Percentiles rank a stretch among this genome's conserved stretches.
Evolutionary conservation across 2,113 vertebrate species (phyloP).

Genomic region (Malaclemys terrapin): DNA sequence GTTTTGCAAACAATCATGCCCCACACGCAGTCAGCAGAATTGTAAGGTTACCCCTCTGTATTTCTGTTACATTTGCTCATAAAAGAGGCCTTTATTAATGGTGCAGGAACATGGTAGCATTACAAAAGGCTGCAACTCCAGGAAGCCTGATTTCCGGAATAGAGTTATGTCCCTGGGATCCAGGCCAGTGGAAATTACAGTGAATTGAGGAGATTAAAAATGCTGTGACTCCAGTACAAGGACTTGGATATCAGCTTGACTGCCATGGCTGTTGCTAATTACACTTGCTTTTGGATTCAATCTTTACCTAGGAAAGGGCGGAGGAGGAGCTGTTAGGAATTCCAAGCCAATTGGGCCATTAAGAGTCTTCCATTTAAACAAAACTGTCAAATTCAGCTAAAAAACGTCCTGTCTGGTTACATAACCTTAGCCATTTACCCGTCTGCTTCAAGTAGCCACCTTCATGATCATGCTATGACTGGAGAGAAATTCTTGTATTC

Average conservation of each 20-base stretch:
- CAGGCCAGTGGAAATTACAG: background rate
- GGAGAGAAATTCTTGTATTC: background rate
- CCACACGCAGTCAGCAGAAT: background rate
- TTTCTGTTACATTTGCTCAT: background rate
- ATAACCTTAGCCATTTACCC: background rate
- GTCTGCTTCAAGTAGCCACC: background rate
- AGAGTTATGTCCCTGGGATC: background rate
- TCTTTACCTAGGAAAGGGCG: background rate
- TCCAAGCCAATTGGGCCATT: background rate
- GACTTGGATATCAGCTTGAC: background rate
- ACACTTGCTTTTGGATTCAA: background rate
- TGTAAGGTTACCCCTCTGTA: accelerated
- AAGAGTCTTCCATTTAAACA: background rate
- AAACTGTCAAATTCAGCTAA: background rate
- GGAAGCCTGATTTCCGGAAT: background rate
- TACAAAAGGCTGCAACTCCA: background rate
- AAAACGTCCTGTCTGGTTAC: background rate
- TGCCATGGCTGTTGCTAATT: background rate
- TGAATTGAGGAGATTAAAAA: background rate
- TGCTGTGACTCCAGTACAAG: background rate
- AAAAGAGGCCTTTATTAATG: background rate
- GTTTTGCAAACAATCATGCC: background rate
- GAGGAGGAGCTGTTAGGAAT: background rate
- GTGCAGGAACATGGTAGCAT: background rate
- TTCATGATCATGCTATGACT: background rate